These are phyloP conservation scores for Drosophila murphyi DNA, from an alignment of 1,140 invertebrate genomes.

Conservation along the genomic window DNA sequence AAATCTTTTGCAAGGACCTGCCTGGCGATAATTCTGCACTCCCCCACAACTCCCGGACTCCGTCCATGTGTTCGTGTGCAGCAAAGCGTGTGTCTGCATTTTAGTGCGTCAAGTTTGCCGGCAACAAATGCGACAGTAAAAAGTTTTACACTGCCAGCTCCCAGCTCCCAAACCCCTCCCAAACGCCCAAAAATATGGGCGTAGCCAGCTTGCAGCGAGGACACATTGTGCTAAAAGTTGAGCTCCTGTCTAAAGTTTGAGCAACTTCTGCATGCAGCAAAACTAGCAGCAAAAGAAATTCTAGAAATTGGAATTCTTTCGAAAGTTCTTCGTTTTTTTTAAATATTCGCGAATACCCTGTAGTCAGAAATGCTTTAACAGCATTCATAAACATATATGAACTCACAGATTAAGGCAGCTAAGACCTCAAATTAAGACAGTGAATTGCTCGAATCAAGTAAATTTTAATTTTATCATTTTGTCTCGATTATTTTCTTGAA, in stretches of 20 bases:
- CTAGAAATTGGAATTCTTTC: slow-evolving; percentile 76
- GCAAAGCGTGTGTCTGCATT: slow-evolving; percentile 56
- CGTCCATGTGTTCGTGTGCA: slow-evolving; percentile 15
- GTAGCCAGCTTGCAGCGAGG: slow-evolving; percentile 47
- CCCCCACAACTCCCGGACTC: not conserved
- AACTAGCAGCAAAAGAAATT: slow-evolving; percentile 40
- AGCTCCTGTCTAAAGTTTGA: slow-evolving; percentile 48
- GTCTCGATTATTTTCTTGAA: too few species aligned
- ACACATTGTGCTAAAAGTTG: slow-evolving; percentile 76
- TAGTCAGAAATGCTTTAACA: not conserved
- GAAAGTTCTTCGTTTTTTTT: slow-evolving; percentile 49
- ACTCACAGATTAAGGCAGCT: too few species aligned
- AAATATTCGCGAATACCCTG: not conserved
- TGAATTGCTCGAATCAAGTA: too few species aligned
- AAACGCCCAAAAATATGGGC: slow-evolving; percentile 17
- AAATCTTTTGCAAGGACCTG: slow-evolving; percentile 54
- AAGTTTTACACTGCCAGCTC: slow-evolving; percentile 47
- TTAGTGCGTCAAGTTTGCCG: slow-evolving; percentile 59
- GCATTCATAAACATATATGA: too few species aligned
- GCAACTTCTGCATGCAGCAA: slow-evolving; percentile 56
- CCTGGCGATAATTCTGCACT: slow-evolving; percentile 23
- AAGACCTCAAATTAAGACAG: too few species aligned
- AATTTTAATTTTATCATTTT: too few species aligned
- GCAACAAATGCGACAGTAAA: slow-evolving; percentile 78
- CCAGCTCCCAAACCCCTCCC: not conserved